Percentiles rank a stretch among this genome's conserved stretches.
These are phyloP conservation scores for Alentia gelatinosa DNA, from an alignment of 2,888 invertebrate genomes.

Conservation along the genomic window DNA sequence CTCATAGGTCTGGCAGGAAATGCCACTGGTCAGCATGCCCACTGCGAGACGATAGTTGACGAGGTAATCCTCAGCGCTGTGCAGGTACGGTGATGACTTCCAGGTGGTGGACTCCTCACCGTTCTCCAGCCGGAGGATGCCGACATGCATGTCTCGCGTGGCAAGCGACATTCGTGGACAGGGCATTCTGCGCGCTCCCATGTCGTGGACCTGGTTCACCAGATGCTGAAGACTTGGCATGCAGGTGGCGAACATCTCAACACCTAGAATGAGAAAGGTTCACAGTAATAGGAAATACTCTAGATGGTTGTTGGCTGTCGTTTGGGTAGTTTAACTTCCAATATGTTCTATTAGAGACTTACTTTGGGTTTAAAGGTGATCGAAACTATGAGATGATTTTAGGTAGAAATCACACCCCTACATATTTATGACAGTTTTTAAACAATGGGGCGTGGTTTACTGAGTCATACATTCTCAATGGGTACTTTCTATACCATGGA, in stretches of 20 bases:
- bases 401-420: no score
- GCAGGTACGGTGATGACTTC: constrained; percentile 35
- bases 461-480: no score
- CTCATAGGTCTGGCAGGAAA: constrained; percentile 8
- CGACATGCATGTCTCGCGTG: constrained; percentile 18
- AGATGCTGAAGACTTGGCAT: constrained; percentile 39
- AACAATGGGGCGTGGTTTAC: no score
- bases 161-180: not conserved
- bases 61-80: constrained; percentile 8
- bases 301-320: no score
- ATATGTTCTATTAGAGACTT: no score
- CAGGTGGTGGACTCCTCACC: constrained; percentile 40
- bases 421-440: no score
- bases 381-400: no score
- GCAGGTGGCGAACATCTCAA: constrained; percentile 25
- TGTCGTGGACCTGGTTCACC: constrained; percentile 42
- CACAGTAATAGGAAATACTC: no score
- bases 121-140: constrained; percentile 13
- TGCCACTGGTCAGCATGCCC: constrained; percentile 22
- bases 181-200: constrained; percentile 20
- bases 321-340: no score
- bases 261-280: not conserved
- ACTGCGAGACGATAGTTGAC: constrained; percentile 45
- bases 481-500: no score
- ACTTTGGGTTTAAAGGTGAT: no score